A percentile compares a stretch with the other conserved stretches of the same genome.
Conservation (phyloP, 2,888 invertebrate species). For the Nemotelus pantherinus region DNA sequence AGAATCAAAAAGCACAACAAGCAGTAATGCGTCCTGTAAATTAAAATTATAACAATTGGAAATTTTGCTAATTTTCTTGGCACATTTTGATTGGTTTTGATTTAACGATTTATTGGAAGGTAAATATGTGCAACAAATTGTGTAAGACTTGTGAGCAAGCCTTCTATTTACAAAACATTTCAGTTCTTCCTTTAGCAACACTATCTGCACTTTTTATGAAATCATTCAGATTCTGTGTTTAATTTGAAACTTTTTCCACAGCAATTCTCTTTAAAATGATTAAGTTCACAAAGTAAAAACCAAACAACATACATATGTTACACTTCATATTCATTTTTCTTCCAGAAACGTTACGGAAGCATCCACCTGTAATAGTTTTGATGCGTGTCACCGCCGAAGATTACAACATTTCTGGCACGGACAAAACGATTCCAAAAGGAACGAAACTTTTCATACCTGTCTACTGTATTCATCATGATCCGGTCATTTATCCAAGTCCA, state of each 20-base stretch:
- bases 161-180: not conserved
- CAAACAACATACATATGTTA: not conserved
- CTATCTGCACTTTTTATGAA: not conserved
- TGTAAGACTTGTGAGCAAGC: too few species aligned
- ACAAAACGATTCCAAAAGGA: conserved; percentile 59
- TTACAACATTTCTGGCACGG: conserved; percentile 57
- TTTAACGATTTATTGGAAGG: too few species aligned
- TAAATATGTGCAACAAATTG: too few species aligned
- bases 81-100: too few species aligned
- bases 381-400: conserved; percentile 59
- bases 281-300: too few species aligned
- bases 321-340: not conserved
- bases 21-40: too few species aligned
- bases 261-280: too few species aligned
- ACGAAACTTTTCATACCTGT: conserved; percentile 59
- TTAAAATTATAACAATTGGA: too few species aligned
- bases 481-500: conserved; percentile 64
- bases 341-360: conserved; percentile 66
- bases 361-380: conserved; percentile 62
- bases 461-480: conserved; percentile 63
- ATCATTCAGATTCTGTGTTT: not conserved
- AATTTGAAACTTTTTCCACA: not conserved
- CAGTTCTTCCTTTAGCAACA: not conserved
- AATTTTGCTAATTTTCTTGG: too few species aligned
- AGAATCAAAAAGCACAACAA: too few species aligned